phyloP scores from a whole-genome alignment of 2,113 vertebrate species.

The Zeus faber region DNA sequence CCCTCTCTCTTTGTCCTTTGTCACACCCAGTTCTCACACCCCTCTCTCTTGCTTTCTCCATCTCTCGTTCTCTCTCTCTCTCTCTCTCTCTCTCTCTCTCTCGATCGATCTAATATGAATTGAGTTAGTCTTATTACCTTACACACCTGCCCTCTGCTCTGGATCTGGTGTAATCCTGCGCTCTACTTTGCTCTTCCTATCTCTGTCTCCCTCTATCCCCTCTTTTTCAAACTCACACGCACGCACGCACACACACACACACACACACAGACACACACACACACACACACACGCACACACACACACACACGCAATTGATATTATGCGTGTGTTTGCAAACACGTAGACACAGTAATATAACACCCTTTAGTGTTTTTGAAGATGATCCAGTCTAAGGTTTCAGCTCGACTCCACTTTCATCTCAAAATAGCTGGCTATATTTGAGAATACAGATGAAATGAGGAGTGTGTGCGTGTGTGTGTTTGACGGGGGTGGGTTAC shows the following conservation, averaged over 20 bases:
- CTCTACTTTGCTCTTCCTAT: conserved; percentile 4
- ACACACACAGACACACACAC: conserved; percentile 11
- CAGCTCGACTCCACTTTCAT: no score
- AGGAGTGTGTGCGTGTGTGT: conserved; percentile 3
- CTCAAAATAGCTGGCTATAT: conserved; percentile 31
- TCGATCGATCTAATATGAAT: conserved; percentile 6
- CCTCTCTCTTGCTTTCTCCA: conserved; percentile 4
- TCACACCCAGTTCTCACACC: neutral
- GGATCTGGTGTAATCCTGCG: conserved; percentile 38
- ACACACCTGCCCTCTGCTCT: conserved; percentile 60
- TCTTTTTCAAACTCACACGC: neutral
- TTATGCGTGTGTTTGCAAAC: conserved; percentile 57
- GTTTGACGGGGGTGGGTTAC: no score
- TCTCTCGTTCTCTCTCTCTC: conserved; percentile 14
- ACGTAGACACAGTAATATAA: conserved; percentile 44
- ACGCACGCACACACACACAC: neutral
- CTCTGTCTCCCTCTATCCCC: conserved; percentile 17
- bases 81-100: neutral
- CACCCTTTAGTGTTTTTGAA: no score
- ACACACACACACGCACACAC: conserved; percentile 12
- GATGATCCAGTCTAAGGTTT: no score
- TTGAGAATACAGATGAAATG: conserved; percentile 24
- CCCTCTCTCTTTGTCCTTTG: neutral
- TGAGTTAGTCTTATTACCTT: conserved; percentile 65
- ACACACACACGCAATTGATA: conserved; percentile 52